Evolutionary conservation across 2,113 vertebrate species (phyloP).

Genomic region (Coracopsis vasa): DNA sequence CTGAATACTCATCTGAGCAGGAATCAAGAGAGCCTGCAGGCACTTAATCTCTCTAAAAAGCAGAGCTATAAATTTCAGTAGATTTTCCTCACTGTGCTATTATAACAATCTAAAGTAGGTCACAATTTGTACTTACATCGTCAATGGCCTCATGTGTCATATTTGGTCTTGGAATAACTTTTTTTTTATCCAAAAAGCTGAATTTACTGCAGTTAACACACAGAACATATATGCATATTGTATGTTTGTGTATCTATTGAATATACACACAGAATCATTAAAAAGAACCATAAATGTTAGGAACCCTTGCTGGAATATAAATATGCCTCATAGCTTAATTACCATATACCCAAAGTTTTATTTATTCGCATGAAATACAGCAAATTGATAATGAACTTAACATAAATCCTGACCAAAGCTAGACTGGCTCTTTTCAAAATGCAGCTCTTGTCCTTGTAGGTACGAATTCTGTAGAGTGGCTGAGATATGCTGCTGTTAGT

Average conservation of each 20-base stretch:
- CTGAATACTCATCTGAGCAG: not conserved
- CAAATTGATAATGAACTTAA: slow-evolving; percentile 21
- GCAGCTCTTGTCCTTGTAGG: not conserved
- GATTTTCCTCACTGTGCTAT: not conserved
- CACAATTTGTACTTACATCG: not conserved
- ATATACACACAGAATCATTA: not conserved
- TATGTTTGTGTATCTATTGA: not conserved
- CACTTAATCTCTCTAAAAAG: not conserved
- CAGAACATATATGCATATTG: not conserved
- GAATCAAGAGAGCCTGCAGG: not conserved
- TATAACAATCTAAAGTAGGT: not conserved
- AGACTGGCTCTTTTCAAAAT: slow-evolving; percentile 5
- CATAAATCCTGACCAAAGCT: not conserved
- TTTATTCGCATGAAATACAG: not conserved
- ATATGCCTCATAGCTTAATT: not conserved
- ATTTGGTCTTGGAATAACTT: not conserved
- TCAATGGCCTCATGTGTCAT: not conserved
- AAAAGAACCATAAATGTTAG: not conserved
- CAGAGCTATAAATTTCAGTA: not conserved
- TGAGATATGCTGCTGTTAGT: not conserved
- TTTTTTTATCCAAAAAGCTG: not conserved
- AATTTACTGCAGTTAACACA: not conserved
- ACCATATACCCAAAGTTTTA: not conserved
- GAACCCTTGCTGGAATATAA: not conserved
- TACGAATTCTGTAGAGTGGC: slow-evolving; percentile 8